Evolutionary conservation across 1,140 invertebrate genomes (phyloP).

Genomic region (Cataglyphis hispanica): DNA sequence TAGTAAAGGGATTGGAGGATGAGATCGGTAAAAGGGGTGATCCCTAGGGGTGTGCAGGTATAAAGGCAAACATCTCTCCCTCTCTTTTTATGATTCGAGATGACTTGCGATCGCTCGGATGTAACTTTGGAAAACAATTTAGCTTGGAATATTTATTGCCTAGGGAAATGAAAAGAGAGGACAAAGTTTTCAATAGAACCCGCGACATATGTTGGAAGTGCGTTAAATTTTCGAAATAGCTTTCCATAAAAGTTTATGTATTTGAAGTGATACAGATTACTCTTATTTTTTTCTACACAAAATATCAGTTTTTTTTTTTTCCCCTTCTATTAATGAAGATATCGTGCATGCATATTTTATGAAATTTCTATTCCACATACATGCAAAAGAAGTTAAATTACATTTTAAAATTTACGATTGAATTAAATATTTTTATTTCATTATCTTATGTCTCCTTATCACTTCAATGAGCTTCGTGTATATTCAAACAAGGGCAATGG

Average conservation of each 20-base stretch:
- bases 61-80: conserved; percentile 53
- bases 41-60: not conserved
- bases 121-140: conserved; percentile 45
- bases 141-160: conserved; percentile 39
- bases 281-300: not conserved
- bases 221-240: not conserved
- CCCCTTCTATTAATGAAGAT: not conserved
- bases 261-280: not conserved
- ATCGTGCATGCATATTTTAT: not conserved
- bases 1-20: conserved; percentile 14
- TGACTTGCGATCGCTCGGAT: conserved; percentile 49
- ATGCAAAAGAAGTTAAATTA: not conserved
- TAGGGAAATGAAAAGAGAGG: conserved; percentile 25
- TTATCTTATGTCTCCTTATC: not conserved
- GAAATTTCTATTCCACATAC: not conserved
- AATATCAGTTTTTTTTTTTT: not conserved
- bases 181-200: conserved; percentile 42
- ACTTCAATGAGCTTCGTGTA: not conserved
- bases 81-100: conserved; percentile 12
- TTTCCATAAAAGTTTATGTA: not conserved
- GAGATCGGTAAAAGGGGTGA: conserved; percentile 27
- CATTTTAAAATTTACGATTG: conserved; percentile 4
- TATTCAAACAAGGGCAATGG: conserved; percentile 27
- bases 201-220: conserved; percentile 27
- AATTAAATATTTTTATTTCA: not conserved